Evolutionary conservation across 2,797 vertebrate genomes (phyloP).

Genomic region (Chelonia mydas): DNA sequence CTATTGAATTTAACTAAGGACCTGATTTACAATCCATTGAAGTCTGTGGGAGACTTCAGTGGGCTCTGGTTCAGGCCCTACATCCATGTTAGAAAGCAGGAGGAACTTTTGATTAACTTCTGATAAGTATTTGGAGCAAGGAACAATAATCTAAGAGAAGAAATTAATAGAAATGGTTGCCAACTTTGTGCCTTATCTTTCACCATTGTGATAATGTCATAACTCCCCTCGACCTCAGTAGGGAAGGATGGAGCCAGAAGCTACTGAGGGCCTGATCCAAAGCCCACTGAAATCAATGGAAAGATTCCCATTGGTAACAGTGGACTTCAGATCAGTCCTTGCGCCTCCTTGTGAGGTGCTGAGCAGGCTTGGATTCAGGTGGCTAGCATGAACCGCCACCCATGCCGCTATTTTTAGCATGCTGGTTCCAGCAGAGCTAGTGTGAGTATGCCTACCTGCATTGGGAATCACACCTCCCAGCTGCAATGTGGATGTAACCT

Average conservation of each 20-base stretch:
- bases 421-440: background rate
- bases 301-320: background rate
- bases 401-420: background rate
- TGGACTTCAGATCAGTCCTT: conserved; percentile 7
- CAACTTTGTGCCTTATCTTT: background rate
- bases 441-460: background rate
- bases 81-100: background rate
- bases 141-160: background rate
- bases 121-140: background rate
- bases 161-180: background rate
- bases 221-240: background rate
- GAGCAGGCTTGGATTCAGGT: background rate
- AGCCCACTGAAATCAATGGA: rapidly evolving
- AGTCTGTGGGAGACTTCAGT: background rate
- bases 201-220: rapidly evolving
- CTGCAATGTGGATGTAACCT: background rate
- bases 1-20: background rate
- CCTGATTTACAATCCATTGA: background rate
- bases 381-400: background rate
- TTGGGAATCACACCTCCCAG: background rate
- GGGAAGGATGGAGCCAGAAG: background rate
- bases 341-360: background rate
- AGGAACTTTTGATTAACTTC: rapidly evolving
- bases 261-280: background rate
- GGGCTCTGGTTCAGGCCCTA: background rate